Evolutionary conservation across 2,888 invertebrate species (phyloP).

Genomic region (Philonicus albiceps): DNA sequence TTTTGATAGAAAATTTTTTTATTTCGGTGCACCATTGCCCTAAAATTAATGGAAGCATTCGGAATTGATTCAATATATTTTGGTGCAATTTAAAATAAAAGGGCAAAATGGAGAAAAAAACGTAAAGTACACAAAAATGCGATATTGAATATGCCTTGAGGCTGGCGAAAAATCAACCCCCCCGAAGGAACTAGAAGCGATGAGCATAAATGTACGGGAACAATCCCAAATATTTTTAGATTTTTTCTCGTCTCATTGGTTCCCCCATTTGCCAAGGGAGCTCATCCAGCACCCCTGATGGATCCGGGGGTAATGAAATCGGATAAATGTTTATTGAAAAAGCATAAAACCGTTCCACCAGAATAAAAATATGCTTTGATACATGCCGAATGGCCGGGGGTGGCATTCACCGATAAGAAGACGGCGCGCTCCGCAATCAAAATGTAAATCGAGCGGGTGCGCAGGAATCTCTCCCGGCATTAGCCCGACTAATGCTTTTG

Average conservation of each 20-base stretch:
- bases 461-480: conserved; percentile 4
- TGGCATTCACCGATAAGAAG: conserved; percentile 30
- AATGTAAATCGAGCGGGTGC: conserved; percentile 37
- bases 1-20: neutral
- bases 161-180: conserved; percentile 15
- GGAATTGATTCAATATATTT: conserved; percentile 49
- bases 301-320: conserved; percentile 54
- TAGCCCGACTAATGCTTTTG: conserved; percentile 17
- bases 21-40: neutral
- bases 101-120: conserved; percentile 34
- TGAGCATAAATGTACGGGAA: conserved; percentile 35
- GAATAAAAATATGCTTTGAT: conserved; percentile 65
- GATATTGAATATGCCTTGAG: conserved; percentile 30
- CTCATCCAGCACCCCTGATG: neutral
- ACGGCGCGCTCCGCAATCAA: conserved; percentile 28
- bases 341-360: conserved; percentile 65
- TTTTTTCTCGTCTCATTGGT: conserved; percentile 62
- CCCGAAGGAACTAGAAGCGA: neutral
- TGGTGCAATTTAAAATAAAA: conserved; percentile 48
- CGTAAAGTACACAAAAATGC: conserved; percentile 27
- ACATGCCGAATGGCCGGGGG: conserved; percentile 51
- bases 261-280: conserved; percentile 54
- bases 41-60: conserved; percentile 39
- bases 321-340: conserved; percentile 65
- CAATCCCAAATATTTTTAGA: conserved; percentile 43